Base-by-base conservation (phyloP, 2,888 invertebrate genomes). In the Campopleginae sp. region DNA sequence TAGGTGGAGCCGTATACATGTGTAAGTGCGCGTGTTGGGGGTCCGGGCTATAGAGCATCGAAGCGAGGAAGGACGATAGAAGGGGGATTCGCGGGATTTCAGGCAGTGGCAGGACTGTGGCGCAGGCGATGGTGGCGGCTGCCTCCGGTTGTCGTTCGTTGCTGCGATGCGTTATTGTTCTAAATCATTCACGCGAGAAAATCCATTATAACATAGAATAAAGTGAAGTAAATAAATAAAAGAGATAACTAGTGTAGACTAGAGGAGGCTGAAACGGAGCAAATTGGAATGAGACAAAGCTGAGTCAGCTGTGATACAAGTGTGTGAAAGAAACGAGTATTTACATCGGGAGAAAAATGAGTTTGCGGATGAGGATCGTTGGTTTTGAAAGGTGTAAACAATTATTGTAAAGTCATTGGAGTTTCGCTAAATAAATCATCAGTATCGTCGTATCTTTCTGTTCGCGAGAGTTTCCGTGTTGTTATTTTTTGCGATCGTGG, bases 91-190 rank as follows among this genome's bases (percentile, higher is more conserved):
- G 74, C 74, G 66, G 84, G 84, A 75, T 77, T 82, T 74, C 82
- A 66, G 77, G 58, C 85, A 85, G 85, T 82, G 79, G 84, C 84
- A 82, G 79, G 81, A 80, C 80, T 87, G 79, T 82, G 48, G 78
- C 83, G 65, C 77, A 79, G 85, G 86, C 82, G 84, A 86, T 86
- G 80, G 87, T 87, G 83, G 85, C 85, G 85, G 82, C 84, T 85
- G 85, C 86, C 85, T 86, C 86, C 81, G 74, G 79, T 83, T 81
- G 80, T 87, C 87, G 86, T 86, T 82, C 76, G 82, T 82, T 74
- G 82, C 72, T 80, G 76, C 83, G 77, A 86, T 87, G 87, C 86
- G 75, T 84, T 86, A 54, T 65, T 80, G 82, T 51, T 82, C 44
- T 80, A 72, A 75, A 80, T 63, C 65, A 78, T 84, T 72, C 76